Conservation (phyloP, 2,888 invertebrate genomes). For the Spodoptera littoralis region DNA sequence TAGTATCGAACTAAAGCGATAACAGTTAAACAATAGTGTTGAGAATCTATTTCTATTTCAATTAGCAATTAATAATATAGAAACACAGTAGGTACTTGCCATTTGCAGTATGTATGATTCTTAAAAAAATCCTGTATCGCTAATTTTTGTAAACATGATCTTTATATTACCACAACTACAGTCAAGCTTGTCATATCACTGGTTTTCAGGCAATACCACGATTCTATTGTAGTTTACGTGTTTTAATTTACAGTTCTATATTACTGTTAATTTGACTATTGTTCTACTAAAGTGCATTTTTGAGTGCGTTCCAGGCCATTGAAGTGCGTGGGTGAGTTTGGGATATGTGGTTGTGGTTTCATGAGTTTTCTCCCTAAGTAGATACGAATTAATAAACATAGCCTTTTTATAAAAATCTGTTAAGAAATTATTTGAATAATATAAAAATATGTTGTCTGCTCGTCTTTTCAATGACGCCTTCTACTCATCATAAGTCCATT, state of each 20-base stretch:
- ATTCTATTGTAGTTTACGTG: conserved; percentile 2
- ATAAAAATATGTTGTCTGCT: too few species aligned
- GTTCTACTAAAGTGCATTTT: conserved; percentile 29
- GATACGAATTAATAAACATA: too few species aligned
- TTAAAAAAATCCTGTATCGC: conserved; percentile 5
- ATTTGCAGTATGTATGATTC: neutral
- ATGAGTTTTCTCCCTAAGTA: too few species aligned
- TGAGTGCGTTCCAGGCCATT: conserved; percentile 5
- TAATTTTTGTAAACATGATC: conserved; percentile 27
- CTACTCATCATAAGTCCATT: too few species aligned
- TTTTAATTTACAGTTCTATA: conserved; percentile 26
- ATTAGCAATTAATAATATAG: neutral
- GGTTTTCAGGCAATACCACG: too few species aligned
- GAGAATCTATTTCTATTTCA: neutral
- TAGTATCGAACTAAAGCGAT: conserved; percentile 1
- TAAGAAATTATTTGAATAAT: too few species aligned
- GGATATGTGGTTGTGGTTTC: neutral
- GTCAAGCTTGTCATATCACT: too few species aligned
- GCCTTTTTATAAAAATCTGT: too few species aligned
- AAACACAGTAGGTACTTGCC: too few species aligned
- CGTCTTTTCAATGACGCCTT: too few species aligned
- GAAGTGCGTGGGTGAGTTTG: conserved; percentile 13
- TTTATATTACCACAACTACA: neutral
- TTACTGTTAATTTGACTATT: conserved; percentile 52
- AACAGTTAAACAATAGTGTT: neutral